phyloP scores from a whole-genome alignment of 23 tunicate species.

The Aplidium turbinatum region DNA sequence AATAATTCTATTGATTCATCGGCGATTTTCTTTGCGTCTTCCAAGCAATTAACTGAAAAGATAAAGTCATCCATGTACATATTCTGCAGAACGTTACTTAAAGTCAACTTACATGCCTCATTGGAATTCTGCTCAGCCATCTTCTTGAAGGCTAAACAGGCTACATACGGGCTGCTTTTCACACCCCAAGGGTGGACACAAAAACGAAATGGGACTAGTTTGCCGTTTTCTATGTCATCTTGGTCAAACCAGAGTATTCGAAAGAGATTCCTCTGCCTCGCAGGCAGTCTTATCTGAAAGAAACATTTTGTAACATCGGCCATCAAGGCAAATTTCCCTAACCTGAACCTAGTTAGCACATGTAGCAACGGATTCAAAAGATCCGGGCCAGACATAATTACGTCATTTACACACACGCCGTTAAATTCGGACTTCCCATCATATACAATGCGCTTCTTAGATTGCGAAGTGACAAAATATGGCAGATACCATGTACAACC shows the following conservation, averaged over 20 bases:
- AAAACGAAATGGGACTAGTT: not conserved
- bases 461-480: not conserved
- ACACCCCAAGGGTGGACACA: slow-evolving; percentile 16
- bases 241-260: not conserved
- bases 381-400: not conserved
- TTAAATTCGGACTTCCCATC: not conserved
- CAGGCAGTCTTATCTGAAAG: slow-evolving; percentile 1
- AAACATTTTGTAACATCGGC: slow-evolving; percentile 23
- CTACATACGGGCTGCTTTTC: slow-evolving; percentile 13
- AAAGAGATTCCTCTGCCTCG: not conserved
- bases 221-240: not conserved
- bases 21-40: not conserved
- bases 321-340: not conserved
- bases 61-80: slow-evolving; percentile 1
- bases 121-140: slow-evolving; percentile 2
- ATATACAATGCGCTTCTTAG: slow-evolving; percentile 1
- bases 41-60: not conserved
- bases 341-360: not conserved
- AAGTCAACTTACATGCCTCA: slow-evolving; percentile 10
- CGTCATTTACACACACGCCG: not conserved
- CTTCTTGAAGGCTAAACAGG: not conserved
- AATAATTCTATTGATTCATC: not conserved
- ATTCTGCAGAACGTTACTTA: not conserved
- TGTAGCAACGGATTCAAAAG: not conserved
- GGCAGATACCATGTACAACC: slow-evolving; percentile 42